phyloP scores from a whole-genome alignment of 2,888 invertebrate species.

The Leucophenga maculata region DNA sequence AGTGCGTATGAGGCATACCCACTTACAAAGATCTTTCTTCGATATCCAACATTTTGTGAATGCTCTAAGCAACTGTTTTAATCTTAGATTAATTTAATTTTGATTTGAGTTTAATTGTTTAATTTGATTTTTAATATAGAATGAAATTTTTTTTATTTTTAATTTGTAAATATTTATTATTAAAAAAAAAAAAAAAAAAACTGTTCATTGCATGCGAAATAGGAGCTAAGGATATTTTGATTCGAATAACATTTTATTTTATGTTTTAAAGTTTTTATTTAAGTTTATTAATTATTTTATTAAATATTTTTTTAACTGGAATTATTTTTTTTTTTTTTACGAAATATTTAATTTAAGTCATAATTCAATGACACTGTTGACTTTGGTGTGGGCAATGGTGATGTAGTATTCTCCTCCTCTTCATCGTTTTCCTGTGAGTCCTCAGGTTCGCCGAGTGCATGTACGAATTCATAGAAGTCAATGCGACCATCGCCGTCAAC shows the following conservation, averaged over 20 bases:
- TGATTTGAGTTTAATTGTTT: background rate
- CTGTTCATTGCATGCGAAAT: slow-evolving; percentile 19
- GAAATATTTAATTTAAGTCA: slow-evolving; percentile 44
- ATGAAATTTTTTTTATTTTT: slow-evolving; percentile 10
- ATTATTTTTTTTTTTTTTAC: slow-evolving; percentile 9
- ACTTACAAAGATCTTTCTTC: background rate
- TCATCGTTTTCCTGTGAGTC: slow-evolving; percentile 83
- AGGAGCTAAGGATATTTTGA: background rate
- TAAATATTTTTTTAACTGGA: background rate
- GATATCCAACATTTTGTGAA: background rate
- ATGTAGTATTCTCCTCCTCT: slow-evolving; percentile 76
- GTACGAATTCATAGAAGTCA: slow-evolving; percentile 90
- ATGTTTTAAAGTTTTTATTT: background rate
- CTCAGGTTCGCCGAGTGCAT: slow-evolving; percentile 89
- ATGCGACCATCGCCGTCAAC: slow-evolving; percentile 95
- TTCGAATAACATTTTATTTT: slow-evolving; percentile 2
- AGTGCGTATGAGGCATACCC: too few relatives aligned
- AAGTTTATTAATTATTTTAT: background rate
- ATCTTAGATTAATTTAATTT: background rate
- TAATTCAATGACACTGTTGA: slow-evolving; percentile 63
- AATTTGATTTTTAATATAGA: slow-evolving; percentile 21
- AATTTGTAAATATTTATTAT: slow-evolving; percentile 6
- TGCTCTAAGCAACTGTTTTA: background rate
- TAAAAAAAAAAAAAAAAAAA: slow-evolving; percentile 31
- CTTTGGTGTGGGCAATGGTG: slow-evolving; percentile 71